phyloP scores from a whole-genome alignment of 2,888 invertebrate genomes.

The Trichogramma dendrolimi region DNA sequence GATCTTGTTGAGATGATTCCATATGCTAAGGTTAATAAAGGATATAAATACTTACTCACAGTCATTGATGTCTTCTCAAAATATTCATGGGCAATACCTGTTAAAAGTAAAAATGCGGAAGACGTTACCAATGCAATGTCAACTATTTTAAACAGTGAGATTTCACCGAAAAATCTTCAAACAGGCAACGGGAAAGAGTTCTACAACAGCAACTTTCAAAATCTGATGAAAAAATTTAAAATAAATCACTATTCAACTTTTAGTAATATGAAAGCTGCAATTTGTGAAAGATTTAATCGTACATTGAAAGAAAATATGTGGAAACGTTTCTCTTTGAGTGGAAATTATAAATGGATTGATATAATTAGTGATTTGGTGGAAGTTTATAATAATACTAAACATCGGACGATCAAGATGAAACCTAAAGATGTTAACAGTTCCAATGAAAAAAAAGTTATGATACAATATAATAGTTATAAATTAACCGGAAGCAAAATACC shows the following conservation, averaged over 20 bases:
- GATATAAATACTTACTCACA: constrained; percentile 40
- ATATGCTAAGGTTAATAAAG: constrained; percentile 28
- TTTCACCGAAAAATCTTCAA: constrained; percentile 25
- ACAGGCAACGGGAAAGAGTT: constrained; percentile 28
- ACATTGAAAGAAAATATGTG: constrained; percentile 5
- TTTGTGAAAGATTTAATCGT: constrained; percentile 37
- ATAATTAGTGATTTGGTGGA: constrained; percentile 2
- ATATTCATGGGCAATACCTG: constrained; percentile 43
- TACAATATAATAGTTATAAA: no score
- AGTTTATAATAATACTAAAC: constrained; percentile 1
- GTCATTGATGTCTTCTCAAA: constrained; percentile 44
- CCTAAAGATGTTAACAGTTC: constrained; percentile 26
- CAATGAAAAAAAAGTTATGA: constrained; percentile 28
- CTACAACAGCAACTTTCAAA: constrained; percentile 25
- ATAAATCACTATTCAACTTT: constrained; percentile 30
- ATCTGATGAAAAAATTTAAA: constrained; percentile 19
- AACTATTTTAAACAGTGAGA: constrained; percentile 18
- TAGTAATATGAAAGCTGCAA: constrained; percentile 35
- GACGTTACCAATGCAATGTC: constrained; percentile 34
- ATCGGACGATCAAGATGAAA: constrained; percentile 4
- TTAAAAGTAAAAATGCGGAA: constrained; percentile 41
- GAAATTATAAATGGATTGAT: constrained; percentile 10
- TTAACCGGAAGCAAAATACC: no score
- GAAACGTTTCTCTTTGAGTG: not conserved
- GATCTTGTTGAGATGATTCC: constrained; percentile 27